Evolutionary conservation across 2,113 vertebrate species (phyloP).

Genomic region (Galeopterus variegatus): DNA sequence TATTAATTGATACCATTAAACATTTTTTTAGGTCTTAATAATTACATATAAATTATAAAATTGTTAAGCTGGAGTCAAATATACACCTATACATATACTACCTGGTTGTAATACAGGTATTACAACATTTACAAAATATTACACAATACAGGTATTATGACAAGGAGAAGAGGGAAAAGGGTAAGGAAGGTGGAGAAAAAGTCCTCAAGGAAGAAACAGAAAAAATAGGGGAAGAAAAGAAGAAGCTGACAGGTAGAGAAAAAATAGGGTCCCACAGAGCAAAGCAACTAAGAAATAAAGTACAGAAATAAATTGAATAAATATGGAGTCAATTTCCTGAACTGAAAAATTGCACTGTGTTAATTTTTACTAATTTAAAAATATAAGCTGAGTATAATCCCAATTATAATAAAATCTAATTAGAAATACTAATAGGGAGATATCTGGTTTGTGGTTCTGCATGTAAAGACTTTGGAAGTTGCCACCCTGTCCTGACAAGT

Average conservation of each 20-base stretch:
- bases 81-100: not conserved
- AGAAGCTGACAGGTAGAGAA: not conserved
- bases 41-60: not conserved
- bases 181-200: not conserved
- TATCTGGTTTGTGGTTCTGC: not conserved
- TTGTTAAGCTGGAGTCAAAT: not conserved
- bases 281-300: not conserved
- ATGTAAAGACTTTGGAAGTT: not conserved
- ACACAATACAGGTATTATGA: not conserved
- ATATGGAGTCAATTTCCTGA: not conserved
- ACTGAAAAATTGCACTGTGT: not conserved
- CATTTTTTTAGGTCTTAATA: not conserved
- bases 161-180: not conserved
- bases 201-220: not conserved
- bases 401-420: not conserved
- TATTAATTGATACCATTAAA: not conserved
- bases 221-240: not conserved
- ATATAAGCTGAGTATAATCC: not conserved
- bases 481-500: not conserved
- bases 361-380: not conserved
- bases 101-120: not conserved
- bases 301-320: not conserved
- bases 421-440: not conserved
- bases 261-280: not conserved
- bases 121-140: too few relatives aligned